Evolutionary conservation across 2,113 vertebrate species (phyloP), one percentile per base, ranked within the genome.

Genomic region (Barbus barbus): DNA sequence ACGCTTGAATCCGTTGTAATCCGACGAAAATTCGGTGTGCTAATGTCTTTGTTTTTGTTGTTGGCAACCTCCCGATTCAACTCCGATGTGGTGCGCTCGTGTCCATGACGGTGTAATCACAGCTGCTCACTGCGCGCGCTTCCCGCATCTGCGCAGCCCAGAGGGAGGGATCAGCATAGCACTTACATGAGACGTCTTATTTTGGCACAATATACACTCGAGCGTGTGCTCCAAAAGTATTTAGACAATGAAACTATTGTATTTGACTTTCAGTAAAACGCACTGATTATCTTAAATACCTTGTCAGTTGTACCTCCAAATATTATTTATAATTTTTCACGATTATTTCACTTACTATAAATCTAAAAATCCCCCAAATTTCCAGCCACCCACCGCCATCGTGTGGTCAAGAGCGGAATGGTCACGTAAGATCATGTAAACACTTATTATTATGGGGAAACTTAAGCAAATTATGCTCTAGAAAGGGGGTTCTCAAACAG

Each of bases 71-170:
- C 78, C 78, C 26, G 73, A 81, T 78, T 74, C 73, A 63, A 81
- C 83, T 85, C 72, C 36, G 86, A 80, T 82, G 82, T 71, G 78
- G 53, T 48, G 72, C 60, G 84, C 72, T 60, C 41, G 83, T 65
- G 61, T 88, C 80, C 73, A 73, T 82, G 81, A 77, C 75, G 83
- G 84, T 77, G 85, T 83, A 86, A 87, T 90, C 87, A 85, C 89
- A 74, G 87, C 84, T 83, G 56, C 84, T 76, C 85, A 85, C 85
- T 87, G 65, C 83, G 63, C 83, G 75, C 83, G 77, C 69, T 83
- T 87, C 84, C 81, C 81, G 84, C 82, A 85, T 81, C 82, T 91
- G 88, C 85, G 88, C 83, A 79, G 84, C 82, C 81, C 63, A 31
- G 16, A 82, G 53, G 44, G 48, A 75, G 85, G 86, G 84, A 63